phyloP scores from a whole-genome alignment of 2,888 invertebrate species.

The Stenoptilia bipunctidactyla region DNA sequence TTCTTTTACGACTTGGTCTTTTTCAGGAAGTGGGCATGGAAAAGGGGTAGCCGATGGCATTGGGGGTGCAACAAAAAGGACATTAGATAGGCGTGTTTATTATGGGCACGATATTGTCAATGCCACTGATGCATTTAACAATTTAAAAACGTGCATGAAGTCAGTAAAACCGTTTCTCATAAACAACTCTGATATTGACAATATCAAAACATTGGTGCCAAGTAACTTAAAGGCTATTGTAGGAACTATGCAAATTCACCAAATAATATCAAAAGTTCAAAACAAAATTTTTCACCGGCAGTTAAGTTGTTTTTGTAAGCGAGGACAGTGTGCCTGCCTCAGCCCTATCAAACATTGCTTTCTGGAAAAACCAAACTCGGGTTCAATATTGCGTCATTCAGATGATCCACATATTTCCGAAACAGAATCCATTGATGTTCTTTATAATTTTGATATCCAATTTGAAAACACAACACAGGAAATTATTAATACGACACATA shows the following conservation, averaged over 20 bases:
- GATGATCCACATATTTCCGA: no score
- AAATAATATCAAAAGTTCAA: not conserved
- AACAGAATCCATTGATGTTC: no score
- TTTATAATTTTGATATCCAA: no score
- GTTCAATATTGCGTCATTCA: no score
- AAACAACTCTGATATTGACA: constrained; percentile 5
- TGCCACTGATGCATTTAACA: constrained; percentile 13
- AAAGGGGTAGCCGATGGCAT: constrained; percentile 20
- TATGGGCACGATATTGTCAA: constrained; percentile 16
- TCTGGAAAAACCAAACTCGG: no score
- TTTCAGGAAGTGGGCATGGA: constrained; percentile 5
- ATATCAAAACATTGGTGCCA: constrained; percentile 6
- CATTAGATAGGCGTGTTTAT: constrained; percentile 16
- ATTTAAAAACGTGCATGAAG: constrained; percentile 7
- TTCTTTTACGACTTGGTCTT: constrained; percentile 18
- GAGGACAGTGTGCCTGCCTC: no score
- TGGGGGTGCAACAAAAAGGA: constrained; percentile 18
- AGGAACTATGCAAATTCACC: constrained; percentile 14
- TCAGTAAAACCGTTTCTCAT: constrained; percentile 3
- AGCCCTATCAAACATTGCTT: no score
- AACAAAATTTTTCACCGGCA: no score
- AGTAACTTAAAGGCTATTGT: constrained; percentile 2
- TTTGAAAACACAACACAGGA: no score
- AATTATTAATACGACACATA: no score
- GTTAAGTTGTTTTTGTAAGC: no score